Base-by-base conservation (phyloP, 1,140 invertebrate genomes). In the Micrasema longulum region DNA sequence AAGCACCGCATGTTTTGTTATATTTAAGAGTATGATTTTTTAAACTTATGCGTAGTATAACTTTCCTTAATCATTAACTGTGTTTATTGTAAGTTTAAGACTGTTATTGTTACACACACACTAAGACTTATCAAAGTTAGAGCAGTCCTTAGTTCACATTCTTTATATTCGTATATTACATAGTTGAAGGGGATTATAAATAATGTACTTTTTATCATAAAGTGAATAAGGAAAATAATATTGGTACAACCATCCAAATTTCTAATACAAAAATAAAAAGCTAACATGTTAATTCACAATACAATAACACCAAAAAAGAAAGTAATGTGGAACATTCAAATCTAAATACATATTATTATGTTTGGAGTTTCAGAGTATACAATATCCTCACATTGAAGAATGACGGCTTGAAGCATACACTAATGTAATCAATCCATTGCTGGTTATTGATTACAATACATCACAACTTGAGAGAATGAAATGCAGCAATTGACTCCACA, bases 1-100 rank as follows among this genome's bases (percentile, higher is more conserved):
- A 73, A 69, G 72, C 72, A 73, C 72, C 67, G 68, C 72, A 68
- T 73, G 69, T 47, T 69, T 73, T 73, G 52, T 41, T 62, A 45
- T 62, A 47, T 62, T 57, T 55, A 57, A 55, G 41, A 68, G 57
- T n/a, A 45, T 11, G 31, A 45, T 68, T 23, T 65, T 31, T 22
- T 48, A 48, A 48, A 57, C 35, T 64, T 38, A n/a, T 16, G 52
- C 22, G 12, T 35, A 41, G 36, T 36, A 43, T 55, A 68, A 57
- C n/a, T 55, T 55, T 55, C 12, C 36, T 55, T 45, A 68, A 18
- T 47, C 45, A 1, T 41, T 36, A 41, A 1, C 14, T 35, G 12
- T 35, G 11, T 36, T 20, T 18, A 20, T 52, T 41, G 26, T 68
- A 41, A 47, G 18, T 31, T 35, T 36, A 10, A 38, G 12, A 38